A percentile compares a stretch with the other conserved stretches of the same genome.
Conservation (phyloP, 2,888 invertebrate species). For the Euclidia mi region DNA sequence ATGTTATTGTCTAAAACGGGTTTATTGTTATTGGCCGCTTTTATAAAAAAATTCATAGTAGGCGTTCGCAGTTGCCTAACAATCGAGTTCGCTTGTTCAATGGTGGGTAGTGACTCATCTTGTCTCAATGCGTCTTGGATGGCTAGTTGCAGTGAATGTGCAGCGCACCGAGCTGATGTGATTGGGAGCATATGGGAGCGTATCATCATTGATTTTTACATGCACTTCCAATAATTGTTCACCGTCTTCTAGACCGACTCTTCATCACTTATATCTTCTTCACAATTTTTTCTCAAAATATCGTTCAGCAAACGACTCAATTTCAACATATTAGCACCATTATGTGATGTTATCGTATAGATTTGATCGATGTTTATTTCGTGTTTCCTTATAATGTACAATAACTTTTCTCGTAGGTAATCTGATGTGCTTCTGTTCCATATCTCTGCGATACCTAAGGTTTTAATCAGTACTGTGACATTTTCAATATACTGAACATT, state of each 20-base stretch:
- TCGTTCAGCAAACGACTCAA: constrained; percentile 19
- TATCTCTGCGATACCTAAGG: constrained; percentile 15
- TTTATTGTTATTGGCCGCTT: constrained; percentile 10
- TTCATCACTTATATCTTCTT: constrained; percentile 16
- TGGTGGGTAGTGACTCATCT: constrained; percentile 8
- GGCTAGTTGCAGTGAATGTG: constrained; percentile 16
- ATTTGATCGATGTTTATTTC: constrained; percentile 10
- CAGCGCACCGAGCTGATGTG: constrained; percentile 20
- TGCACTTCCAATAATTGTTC: constrained; percentile 9
- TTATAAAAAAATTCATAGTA: too few species aligned
- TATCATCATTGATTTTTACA: constrained; percentile 16
- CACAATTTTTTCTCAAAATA: constrained; percentile 13
- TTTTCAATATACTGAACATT: constrained; percentile 19
- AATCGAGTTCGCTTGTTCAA: too few species aligned
- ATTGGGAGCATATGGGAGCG: constrained; percentile 15
- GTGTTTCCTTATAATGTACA: constrained; percentile 3
- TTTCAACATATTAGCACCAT: constrained; percentile 30
- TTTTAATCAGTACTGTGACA: constrained; percentile 16
- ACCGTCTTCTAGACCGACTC: constrained; percentile 9
- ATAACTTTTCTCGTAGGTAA: constrained; percentile 18
- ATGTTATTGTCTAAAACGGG: constrained; percentile 13
- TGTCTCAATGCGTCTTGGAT: constrained; percentile 13
- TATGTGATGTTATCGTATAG: constrained; percentile 21
- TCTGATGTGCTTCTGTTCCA: constrained; percentile 18
- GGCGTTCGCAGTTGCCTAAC: too few species aligned